Percentiles rank a stretch among this genome's conserved stretches.
Conservation (phyloP, 2,797 vertebrate species). For the Hirundo rustica region DNA sequence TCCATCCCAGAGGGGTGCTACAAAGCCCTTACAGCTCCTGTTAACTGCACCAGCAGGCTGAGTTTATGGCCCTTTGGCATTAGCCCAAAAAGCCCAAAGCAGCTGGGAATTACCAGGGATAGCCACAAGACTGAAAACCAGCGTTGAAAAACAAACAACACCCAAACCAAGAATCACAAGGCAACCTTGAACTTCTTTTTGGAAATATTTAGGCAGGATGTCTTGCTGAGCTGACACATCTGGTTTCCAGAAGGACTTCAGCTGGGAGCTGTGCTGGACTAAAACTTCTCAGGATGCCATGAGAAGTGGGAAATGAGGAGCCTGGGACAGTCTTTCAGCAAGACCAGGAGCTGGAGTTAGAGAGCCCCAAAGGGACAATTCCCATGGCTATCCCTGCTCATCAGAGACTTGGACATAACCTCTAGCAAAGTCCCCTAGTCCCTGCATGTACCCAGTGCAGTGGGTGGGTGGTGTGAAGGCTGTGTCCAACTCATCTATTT, state of each 20-base stretch:
- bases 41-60: background rate
- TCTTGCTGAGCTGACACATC: constrained; percentile 61
- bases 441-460: background rate
- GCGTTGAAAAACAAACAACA: background rate
- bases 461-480: background rate
- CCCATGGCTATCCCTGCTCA: background rate
- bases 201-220: constrained; percentile 55
- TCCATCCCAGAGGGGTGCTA: background rate
- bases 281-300: background rate
- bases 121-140: background rate
- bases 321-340: background rate
- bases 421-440: background rate
- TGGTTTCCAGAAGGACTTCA: constrained; percentile 59
- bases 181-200: constrained; percentile 26
- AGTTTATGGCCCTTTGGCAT: background rate
- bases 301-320: background rate
- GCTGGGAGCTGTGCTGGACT: background rate
- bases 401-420: background rate
- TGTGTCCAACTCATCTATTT: background rate
- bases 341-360: background rate
- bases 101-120: background rate
- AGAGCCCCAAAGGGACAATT: background rate
- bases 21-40: background rate
- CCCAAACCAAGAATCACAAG: constrained; percentile 1
- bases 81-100: background rate